Evolutionary conservation across 2,113 vertebrate species (phyloP).

Genomic region (Micronycteris hirsuta): DNA sequence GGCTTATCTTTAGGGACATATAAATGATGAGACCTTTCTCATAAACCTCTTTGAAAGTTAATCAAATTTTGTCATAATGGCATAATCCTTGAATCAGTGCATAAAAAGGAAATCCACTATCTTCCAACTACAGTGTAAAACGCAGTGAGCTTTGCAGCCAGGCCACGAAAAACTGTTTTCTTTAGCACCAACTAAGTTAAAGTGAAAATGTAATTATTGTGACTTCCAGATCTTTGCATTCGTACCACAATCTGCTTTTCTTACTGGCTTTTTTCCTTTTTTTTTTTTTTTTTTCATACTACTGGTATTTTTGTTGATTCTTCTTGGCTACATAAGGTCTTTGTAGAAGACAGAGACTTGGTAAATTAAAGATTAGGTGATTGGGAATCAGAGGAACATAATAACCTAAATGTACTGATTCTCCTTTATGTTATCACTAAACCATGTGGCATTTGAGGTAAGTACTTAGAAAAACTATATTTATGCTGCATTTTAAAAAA

Average conservation of each 20-base stretch:
- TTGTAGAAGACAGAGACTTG: background rate
- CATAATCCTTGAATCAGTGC: background rate
- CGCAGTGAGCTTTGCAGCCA: constrained; percentile 37
- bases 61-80: background rate
- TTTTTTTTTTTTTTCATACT: background rate
- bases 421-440: background rate
- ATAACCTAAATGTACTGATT: background rate
- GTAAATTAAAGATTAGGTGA: background rate
- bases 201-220: constrained; percentile 68
- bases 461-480: background rate
- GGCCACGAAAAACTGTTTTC: constrained; percentile 52
- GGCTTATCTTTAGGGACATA: background rate
- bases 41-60: constrained; percentile 27
- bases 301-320: constrained; percentile 46
- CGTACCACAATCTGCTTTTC: constrained; percentile 54
- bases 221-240: constrained; percentile 53
- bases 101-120: constrained; percentile 43
- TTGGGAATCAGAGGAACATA: background rate
- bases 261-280: constrained; percentile 42
- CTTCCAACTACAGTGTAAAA: constrained; percentile 34
- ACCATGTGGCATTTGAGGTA: background rate
- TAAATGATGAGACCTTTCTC: background rate
- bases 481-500: background rate
- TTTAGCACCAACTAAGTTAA: constrained; percentile 55
- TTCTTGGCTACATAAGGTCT: constrained; percentile 18